A percentile compares a stretch with the other conserved stretches of the same genome.
Evolutionary conservation across 2,797 vertebrate genomes (phyloP).

Genomic region (Anisognathus igniventris): DNA sequence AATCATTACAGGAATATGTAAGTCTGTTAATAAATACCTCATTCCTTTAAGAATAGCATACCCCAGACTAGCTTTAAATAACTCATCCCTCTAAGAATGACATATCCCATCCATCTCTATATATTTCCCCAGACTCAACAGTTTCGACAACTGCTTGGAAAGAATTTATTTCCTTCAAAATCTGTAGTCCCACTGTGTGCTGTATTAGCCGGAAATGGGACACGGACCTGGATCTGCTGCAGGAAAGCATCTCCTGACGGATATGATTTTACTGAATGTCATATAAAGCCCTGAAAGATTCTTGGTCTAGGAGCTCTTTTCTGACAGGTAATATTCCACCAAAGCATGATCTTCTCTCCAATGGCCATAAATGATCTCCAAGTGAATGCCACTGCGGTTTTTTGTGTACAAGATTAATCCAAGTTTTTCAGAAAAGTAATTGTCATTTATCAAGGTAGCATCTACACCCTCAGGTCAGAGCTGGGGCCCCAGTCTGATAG

Average conservation of each 20-base stretch:
- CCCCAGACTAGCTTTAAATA: constrained; percentile 48
- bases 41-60: constrained; percentile 34
- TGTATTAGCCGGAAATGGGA: constrained; percentile 41
- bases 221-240: constrained; percentile 3
- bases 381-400: not conserved
- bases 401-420: not conserved
- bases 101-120: constrained; percentile 50
- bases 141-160: constrained; percentile 55
- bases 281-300: constrained; percentile 15
- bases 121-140: constrained; percentile 61
- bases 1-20: constrained; percentile 39
- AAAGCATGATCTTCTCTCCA: constrained; percentile 22
- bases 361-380: not conserved
- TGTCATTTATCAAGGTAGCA: constrained; percentile 36
- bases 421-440: not conserved
- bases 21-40: constrained; percentile 60
- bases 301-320: constrained; percentile 21
- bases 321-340: constrained; percentile 42
- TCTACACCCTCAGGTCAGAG: not conserved
- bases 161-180: constrained; percentile 61
- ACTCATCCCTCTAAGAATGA: constrained; percentile 54
- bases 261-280: constrained; percentile 50
- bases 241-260: constrained; percentile 45
- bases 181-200: constrained; percentile 48
- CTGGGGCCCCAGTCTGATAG: not conserved